Conservation (phyloP, 2,113 vertebrate genomes). For the Sula dactylatra region DNA sequence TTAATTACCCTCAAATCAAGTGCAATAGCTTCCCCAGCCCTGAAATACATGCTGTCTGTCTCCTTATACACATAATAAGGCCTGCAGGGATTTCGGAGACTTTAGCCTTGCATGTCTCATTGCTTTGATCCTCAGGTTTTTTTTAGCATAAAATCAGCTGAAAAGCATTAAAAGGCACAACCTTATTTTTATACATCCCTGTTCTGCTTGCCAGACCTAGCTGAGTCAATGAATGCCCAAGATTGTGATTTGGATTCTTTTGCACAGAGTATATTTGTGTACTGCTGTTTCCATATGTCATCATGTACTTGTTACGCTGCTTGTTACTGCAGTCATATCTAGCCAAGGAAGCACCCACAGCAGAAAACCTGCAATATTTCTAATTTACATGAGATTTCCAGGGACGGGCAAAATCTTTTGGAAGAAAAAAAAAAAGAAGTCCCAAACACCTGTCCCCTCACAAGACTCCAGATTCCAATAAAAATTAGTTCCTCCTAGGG, state of each 20-base stretch:
- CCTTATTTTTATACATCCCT: constrained; percentile 32
- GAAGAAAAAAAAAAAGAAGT: background rate
- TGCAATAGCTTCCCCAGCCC: constrained; percentile 40
- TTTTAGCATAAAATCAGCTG: constrained; percentile 42
- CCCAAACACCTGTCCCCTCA: background rate
- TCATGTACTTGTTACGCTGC: background rate
- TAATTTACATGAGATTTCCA: background rate
- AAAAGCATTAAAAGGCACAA: background rate
- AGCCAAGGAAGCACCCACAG: background rate
- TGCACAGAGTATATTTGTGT: background rate
- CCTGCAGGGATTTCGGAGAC: constrained; percentile 52
- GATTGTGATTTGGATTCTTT: constrained; percentile 20
- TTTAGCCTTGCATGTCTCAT: background rate
- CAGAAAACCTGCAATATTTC: background rate
- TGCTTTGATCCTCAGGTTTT: constrained; percentile 43
- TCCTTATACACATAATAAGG: constrained; percentile 26
- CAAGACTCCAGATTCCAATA: background rate
- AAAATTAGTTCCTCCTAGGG: background rate
- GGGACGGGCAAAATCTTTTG: background rate
- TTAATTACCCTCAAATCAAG: constrained; percentile 66
- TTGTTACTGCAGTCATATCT: background rate
- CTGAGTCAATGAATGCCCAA: background rate
- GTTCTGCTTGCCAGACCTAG: background rate
- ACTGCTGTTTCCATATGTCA: background rate
- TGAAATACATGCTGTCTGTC: constrained; percentile 10